These are phyloP conservation scores for Scomberomorus guttatus DNA, from an alignment of 2,797 vertebrate genomes.

Conservation along the genomic window DNA sequence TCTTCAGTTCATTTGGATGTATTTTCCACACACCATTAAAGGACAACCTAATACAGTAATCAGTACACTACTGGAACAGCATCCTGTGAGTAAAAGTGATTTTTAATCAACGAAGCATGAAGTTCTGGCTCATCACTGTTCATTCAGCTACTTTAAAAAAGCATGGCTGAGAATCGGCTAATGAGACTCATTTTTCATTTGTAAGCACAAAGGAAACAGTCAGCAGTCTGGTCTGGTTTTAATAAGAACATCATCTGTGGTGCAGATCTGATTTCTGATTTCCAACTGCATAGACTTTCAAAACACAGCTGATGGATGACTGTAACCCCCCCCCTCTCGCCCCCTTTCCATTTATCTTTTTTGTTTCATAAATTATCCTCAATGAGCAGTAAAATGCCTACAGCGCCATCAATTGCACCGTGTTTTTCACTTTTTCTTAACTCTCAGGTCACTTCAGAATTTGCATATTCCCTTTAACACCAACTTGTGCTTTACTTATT, in stretches of 20 bases:
- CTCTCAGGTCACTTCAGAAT: background rate
- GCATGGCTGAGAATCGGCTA: constrained; percentile 29
- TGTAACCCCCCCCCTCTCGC: background rate
- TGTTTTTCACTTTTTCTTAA: background rate
- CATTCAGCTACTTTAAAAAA: constrained; percentile 31
- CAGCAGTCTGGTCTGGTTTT: constrained; percentile 30
- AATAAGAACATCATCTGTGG: constrained; percentile 51
- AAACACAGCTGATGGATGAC: constrained; percentile 43
- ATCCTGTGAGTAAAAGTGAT: constrained; percentile 35
- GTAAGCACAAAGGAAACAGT: constrained; percentile 53
- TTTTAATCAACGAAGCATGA: constrained; percentile 48
- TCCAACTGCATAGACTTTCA: constrained; percentile 9
- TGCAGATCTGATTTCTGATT: constrained; percentile 41
- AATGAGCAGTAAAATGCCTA: background rate
- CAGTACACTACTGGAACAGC: constrained; percentile 21
- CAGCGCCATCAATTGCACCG: background rate
- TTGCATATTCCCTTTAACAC: constrained; percentile 10
- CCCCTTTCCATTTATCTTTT: constrained; percentile 15
- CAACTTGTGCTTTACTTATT: constrained; percentile 33
- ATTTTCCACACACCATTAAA: constrained; percentile 50
- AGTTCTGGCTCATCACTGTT: constrained; percentile 51
- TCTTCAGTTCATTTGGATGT: constrained; percentile 13
- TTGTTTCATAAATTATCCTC: constrained; percentile 23
- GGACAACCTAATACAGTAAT: constrained; percentile 39
- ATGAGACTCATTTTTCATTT: constrained; percentile 59